Conservation (phyloP, 2,888 invertebrate genomes). For the Stramonita haemastoma region DNA sequence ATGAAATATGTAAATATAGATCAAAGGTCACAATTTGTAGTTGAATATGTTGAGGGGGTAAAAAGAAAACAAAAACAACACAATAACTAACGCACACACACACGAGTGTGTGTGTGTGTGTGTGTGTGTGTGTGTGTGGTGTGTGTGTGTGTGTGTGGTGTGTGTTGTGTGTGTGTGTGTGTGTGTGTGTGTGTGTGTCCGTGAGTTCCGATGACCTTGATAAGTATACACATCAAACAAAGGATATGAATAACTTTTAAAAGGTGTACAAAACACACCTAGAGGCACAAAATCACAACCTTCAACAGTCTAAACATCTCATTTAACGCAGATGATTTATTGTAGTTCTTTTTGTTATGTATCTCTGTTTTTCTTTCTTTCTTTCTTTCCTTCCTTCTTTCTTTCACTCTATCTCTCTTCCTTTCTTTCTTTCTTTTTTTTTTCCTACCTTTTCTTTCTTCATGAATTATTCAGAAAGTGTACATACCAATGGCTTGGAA, state of each 20-base stretch:
- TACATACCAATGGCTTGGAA: too few species aligned
- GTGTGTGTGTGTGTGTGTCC: neutral
- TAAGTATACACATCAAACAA: neutral
- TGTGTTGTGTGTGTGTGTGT: neutral
- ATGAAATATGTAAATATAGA: too few species aligned
- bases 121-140: constrained; percentile 4
- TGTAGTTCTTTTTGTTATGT: neutral
- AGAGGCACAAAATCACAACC: neutral
- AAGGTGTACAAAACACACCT: neutral
- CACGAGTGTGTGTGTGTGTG: constrained; percentile 5
- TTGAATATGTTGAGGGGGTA: too few species aligned
- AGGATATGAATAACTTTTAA: neutral
- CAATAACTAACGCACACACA: neutral
- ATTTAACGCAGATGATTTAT: neutral
- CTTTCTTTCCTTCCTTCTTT: neutral
- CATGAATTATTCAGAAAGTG: too few species aligned
- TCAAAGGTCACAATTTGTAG: too few species aligned
- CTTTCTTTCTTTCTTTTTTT: neutral
- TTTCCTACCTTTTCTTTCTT: neutral
- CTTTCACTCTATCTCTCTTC: neutral
- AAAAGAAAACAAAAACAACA: too few species aligned
- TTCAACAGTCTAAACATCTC: neutral
- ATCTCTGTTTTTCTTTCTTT: neutral
- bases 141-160: neutral
- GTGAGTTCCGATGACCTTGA: neutral